Base-by-base conservation (phyloP, 2,797 vertebrate species). In the Pempheris klunzingeri region DNA sequence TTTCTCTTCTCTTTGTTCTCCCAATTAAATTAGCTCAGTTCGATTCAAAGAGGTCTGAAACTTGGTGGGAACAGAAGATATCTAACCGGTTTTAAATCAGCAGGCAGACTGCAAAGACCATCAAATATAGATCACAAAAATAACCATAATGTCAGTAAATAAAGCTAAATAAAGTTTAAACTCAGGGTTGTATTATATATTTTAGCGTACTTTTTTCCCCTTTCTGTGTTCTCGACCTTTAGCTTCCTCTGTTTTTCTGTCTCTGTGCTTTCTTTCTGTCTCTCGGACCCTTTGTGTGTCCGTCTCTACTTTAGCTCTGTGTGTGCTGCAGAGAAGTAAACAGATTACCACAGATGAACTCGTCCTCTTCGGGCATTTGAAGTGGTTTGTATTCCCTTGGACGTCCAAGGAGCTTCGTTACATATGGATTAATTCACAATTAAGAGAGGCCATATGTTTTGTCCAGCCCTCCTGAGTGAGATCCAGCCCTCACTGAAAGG, bases 361-460 rank as follows among this genome's bases (percentile, higher is more conserved):
- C 38, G 1, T 10, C 12, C 24, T 57, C 49, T 53, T 9, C 2
- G 12, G 36, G 18, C 39, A 38, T 70, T 74, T 38, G 3, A 68
- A 28, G 44, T 63, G 26, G 34, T 0, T 26, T 22, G 10, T 69
- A 53, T 69, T 69, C 26, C 13, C 7, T 11, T 10, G 32, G 41
- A 63, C 46, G 47, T 57, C 28, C 50, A 46, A n/a, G 14, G 44
- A 73, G 15, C 59, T 57, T 34, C 62, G 59, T 57, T 28, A 49
- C 52, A 9, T 15, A 15, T 60, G 34, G 69, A 47, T 61, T 50
- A 30, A 55, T 50, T 65, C 32, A 10, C 20, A 55, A 55, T 50
- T 64, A 54, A 47, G 24, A 30, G 44, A 73, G 50, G 46, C 53
- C 50, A 2, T 9, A 28, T 44, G 38, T 53, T n/a, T 50, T n/a